Evolutionary conservation across 2,888 invertebrate species (phyloP), one percentile per base, ranked within the genome.

Genomic region (Suillia variegata): DNA sequence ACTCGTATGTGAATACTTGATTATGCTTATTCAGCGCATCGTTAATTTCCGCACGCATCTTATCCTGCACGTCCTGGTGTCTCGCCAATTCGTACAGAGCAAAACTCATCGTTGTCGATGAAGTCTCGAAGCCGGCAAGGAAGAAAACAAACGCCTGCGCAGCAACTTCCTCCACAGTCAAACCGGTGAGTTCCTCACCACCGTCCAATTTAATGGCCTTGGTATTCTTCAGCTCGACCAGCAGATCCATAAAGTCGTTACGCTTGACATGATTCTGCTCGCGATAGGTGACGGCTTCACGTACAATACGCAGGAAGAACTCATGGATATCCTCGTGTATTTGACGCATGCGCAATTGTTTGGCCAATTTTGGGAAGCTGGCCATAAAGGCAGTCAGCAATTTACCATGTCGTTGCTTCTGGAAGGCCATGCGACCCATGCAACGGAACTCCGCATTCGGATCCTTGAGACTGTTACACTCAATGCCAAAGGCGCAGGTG

Each of bases 41-140:
- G 0, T 65, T 63, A 1, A 79, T 67, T 52, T 77, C 78, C 1
- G 54, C 13, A 4, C 79, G 54, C 1, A 73, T 47, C 15, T 63
- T 65, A 3, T 50, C 67, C 70, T 61, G 77, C 42, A 76, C 58
- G 2, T 76, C 66, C 49, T 65, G 73, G 58, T 77, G 66, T 18
- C 59, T 50, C 0, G 78, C 77, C 26, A 79, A 56, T 53, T 79
- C 79, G 10, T 73, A 78, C 0, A 79, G 55, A 0, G 71, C 69
- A 62, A 86, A 87, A 61, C 85, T 85, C 38, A 88, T 84, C 0
- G 87, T 85, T 0, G 87, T 85, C 0, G 88, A 87, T 0, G 87
- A 87, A 0, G 88, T 88, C 74, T 89, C 89, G 67, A 87, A 88
- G 0, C 89, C 89, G 15, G 87, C 79, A 10, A 77, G 48, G 50